Base-by-base conservation (phyloP, 2,113 vertebrate species). In the Cynocephalus volans region DNA sequence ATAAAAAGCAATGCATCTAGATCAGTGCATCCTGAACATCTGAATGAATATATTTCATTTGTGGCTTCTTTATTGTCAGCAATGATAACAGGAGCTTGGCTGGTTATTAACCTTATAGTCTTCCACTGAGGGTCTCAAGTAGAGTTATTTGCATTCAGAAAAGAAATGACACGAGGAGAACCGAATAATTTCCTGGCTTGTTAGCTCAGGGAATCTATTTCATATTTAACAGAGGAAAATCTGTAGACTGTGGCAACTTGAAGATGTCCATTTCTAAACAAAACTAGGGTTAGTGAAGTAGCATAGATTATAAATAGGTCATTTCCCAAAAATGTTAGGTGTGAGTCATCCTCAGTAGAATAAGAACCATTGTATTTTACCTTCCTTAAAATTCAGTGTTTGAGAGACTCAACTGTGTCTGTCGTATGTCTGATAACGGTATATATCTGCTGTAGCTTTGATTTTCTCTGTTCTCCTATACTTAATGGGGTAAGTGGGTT, bases 201-300 rank as follows among this genome's bases (percentile, higher is more conserved):
- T 67, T 94, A 94, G 23, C 62, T 79, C 11, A 65, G 41, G 62
- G 31, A 9, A 17, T 54, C 19, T 67, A 60, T 94, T 97, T 90
- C 84, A 72, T 45, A 73, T 85, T 50, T 72, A 72, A 73, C 15
- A 97, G 41, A 88, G 65, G 12, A 77, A 92, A 80, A 88, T 92
- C 70, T 81, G 14, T 62, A 86, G 45, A n/a, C 45, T 64, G 6
- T 95, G 84, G n/a, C n/a, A 67, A 92, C 15, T 13, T 48, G 80
- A 94, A 93, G 69, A 50, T 88, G 87, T 6, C 62, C 4, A 81
- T 77, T 96, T 94, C 62, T 70, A 95, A 75, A 96, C 33, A 86
- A 95, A 86, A 87, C 19, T 24, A 76, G 58, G 28, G n/a, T 69
- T 87, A 83, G 67, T 84, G 72, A 94, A 89, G 70, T 80, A 90